Evolutionary conservation across 1,140 invertebrate species (phyloP), one percentile per base, ranked within the genome.

Genomic region (Tetramorium simillimum): DNA sequence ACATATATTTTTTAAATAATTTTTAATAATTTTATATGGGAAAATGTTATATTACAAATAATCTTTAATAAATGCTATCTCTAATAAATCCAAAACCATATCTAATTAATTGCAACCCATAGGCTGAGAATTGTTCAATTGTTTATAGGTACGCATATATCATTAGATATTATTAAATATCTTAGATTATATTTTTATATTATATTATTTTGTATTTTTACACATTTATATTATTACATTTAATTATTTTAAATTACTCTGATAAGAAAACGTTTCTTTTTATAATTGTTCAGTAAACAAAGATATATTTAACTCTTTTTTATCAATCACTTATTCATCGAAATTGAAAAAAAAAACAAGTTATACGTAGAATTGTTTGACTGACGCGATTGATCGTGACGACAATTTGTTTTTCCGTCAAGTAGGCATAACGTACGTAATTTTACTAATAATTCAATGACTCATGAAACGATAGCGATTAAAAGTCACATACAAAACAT

Each of bases 371-470:
- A 82, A 28, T 81, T 49, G 0, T 16, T 24, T 60, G 16, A 0
- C 1, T 43, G 6, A 14, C 28, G 9, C 4, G 1, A 60, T 58
- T 33, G 3, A 46, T 46, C 16, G 43, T 24, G 18, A 53, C 12
- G 37, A 37, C 9, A 49, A 63, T 21, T 63, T 2, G 5, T 40
- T 58, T 43, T 72, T 60, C 43, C n/a, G 2, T 28, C 7, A 69
- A 56, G n/a, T 60, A 5, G 5, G 14, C 1, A 4, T 43, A 56
- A 56, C 3, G 28, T 37, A 56, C 3, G 43, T 37, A 33, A 3
- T 46, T 82, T 46, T 58, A 56, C 21, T 21, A 24, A 33, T 60
- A 60, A 82, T 73, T 73, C 21, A 3, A 16, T 82, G 65, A 70
- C 56, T 82, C 49, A 58, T 21, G 1, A n/a, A 69, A 46, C 4